Evolutionary conservation across 2,797 vertebrate species (phyloP).

Genomic region (Pangasius sanitwongsei): DNA sequence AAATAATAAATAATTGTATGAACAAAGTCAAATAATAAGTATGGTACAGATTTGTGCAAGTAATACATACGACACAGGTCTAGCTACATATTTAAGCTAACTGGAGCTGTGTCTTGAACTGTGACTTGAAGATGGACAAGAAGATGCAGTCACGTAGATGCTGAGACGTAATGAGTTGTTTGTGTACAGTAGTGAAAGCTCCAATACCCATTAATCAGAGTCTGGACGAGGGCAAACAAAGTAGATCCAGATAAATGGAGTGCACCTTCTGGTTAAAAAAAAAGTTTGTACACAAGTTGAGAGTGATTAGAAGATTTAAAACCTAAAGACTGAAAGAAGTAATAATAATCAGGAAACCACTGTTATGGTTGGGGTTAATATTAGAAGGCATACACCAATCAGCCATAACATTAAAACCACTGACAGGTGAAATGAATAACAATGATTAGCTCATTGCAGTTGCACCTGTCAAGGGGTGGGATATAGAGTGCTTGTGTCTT

Average conservation of each 20-base stretch:
- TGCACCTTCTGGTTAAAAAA: not conserved
- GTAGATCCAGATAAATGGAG: not conserved
- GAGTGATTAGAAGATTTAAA: not conserved
- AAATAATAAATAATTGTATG: not conserved
- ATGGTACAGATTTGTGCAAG: not conserved
- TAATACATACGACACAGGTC: not conserved
- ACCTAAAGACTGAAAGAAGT: not conserved
- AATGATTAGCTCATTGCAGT: no score
- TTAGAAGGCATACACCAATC: slow-evolving; percentile 15
- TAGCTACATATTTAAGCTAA: not conserved
- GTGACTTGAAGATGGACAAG: not conserved
- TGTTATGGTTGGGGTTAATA: not conserved
- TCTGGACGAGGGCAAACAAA: not conserved
- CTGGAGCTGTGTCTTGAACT: not conserved
- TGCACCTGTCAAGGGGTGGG: no score
- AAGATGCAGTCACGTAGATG: not conserved
- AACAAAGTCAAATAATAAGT: not conserved
- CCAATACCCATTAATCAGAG: not conserved
- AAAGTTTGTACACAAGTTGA: not conserved
- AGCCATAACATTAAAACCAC: no score
- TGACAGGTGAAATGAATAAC: no score
- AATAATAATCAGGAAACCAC: not conserved
- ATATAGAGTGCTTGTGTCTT: no score
- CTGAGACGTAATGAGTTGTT: not conserved
- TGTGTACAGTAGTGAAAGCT: not conserved